phyloP scores from a whole-genome alignment of 2,113 vertebrate species.

The Solea solea region DNA sequence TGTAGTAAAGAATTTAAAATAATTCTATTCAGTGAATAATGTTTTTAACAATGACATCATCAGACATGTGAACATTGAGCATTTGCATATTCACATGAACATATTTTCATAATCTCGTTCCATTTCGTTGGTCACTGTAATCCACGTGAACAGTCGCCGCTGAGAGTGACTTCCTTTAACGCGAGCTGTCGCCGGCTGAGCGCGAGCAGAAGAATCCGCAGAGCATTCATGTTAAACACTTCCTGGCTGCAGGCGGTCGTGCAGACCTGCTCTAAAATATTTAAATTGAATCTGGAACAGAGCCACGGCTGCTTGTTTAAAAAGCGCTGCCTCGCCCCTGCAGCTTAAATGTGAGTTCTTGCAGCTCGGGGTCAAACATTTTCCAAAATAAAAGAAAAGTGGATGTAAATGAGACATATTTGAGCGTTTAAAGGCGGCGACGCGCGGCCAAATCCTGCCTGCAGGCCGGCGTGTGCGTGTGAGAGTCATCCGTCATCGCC shows the following conservation, averaged over 20 bases:
- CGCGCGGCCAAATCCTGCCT: constrained; percentile 4
- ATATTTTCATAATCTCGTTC: constrained; percentile 43
- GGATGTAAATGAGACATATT: constrained; percentile 38
- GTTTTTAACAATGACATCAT: not conserved
- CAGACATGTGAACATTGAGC: not conserved
- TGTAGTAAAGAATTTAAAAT: too few relatives aligned
- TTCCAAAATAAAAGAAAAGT: constrained; percentile 29
- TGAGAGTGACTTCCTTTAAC: not conserved
- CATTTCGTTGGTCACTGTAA: not conserved
- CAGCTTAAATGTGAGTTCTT: constrained; percentile 8
- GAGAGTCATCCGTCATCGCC: constrained; percentile 50
- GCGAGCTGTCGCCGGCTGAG: constrained; percentile 3
- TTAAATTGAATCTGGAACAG: constrained; percentile 63
- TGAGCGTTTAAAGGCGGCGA: constrained; percentile 17
- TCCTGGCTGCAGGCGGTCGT: constrained; percentile 41
- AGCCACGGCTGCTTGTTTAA: constrained; percentile 58
- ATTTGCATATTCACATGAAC: constrained; percentile 41
- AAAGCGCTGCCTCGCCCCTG: constrained; percentile 20
- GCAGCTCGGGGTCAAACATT: constrained; percentile 41
- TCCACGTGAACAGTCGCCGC: not conserved
- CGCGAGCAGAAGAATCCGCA: constrained; percentile 51
- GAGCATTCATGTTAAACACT: constrained; percentile 52
- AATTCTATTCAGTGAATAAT: too few relatives aligned
- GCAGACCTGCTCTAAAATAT: constrained; percentile 51
- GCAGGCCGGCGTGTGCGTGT: not conserved